Percentiles rank a stretch among this genome's conserved stretches.
These are phyloP conservation scores for Pogonomyrmex barbatus DNA, from an alignment of 1,140 invertebrate species.

Conservation along the genomic window DNA sequence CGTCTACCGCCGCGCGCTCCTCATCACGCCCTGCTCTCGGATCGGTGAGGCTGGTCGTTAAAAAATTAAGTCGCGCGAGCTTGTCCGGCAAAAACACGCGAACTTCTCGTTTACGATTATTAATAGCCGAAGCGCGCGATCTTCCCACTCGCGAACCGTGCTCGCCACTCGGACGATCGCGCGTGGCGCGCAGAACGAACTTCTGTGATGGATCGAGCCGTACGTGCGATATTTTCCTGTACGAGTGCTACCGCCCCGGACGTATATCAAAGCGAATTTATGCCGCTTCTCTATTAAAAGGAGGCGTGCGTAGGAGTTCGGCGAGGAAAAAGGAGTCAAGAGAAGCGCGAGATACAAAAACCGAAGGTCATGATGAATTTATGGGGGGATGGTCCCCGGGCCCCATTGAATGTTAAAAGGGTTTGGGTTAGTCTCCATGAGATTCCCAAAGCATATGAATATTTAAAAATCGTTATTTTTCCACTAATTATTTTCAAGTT, in stretches of 20 bases:
- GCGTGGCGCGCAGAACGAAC: slow-evolving; percentile 46
- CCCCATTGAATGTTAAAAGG: slow-evolving; percentile 15
- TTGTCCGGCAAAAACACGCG: slow-evolving; percentile 57
- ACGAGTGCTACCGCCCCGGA: slow-evolving; percentile 36
- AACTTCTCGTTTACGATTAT: slow-evolving; percentile 64
- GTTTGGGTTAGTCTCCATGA: not conserved
- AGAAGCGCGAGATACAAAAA: slow-evolving; percentile 11
- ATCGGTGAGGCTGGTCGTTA: slow-evolving; percentile 16
- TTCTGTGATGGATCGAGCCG: slow-evolving; percentile 52
- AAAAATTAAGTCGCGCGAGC: slow-evolving; percentile 57
- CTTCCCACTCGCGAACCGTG: slow-evolving; percentile 44
- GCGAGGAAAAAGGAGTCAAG: slow-evolving; percentile 28
- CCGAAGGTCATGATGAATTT: slow-evolving; percentile 35
- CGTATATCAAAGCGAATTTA: slow-evolving; percentile 58
- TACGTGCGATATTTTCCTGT: slow-evolving; percentile 54
- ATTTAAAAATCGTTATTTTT: not conserved
- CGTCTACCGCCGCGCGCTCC: not conserved
- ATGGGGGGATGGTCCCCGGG: not conserved
- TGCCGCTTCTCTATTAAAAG: slow-evolving; percentile 48
- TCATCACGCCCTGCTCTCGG: not conserved
- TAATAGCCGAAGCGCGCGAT: slow-evolving; percentile 59
- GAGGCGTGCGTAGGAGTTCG: slow-evolving; percentile 16
- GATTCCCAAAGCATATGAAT: not conserved
- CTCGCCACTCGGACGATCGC: slow-evolving; percentile 39
- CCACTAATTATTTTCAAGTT: not conserved